These are phyloP conservation scores for Vollenhovia emeryi DNA, from an alignment of 1,140 invertebrate species.

Conservation along the genomic window DNA sequence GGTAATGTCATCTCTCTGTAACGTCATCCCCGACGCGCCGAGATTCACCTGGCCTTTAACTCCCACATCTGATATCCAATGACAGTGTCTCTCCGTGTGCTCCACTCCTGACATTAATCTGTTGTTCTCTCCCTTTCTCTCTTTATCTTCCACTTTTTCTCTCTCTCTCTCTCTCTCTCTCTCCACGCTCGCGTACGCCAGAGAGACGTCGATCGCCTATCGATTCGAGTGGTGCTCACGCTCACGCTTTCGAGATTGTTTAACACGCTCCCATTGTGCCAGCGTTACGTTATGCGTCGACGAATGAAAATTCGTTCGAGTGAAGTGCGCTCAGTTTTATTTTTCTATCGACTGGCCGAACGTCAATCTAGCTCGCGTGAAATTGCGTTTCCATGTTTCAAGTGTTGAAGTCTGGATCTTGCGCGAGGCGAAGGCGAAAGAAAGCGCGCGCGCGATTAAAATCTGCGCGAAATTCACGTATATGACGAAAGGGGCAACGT, in stretches of 20 bases:
- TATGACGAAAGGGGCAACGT: neutral
- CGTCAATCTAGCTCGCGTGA: neutral
- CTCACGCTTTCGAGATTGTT: slow-evolving; percentile 30
- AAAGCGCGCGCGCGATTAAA: neutral
- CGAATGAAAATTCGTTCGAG: neutral
- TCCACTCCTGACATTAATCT: slow-evolving; percentile 66
- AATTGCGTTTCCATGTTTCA: neutral
- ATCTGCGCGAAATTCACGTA: neutral
- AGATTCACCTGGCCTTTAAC: slow-evolving; percentile 73
- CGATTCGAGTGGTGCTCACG: slow-evolving; percentile 53
- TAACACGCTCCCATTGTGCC: slow-evolving; percentile 1
- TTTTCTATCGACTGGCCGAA: neutral
- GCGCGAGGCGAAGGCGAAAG: neutral
- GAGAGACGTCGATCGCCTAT: slow-evolving; percentile 46
- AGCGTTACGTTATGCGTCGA: neutral
- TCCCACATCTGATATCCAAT: slow-evolving; percentile 65
- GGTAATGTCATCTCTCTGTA: slow-evolving; percentile 75
- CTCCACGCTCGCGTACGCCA: slow-evolving; percentile 45
- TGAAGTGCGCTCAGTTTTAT: slow-evolving; percentile 12
- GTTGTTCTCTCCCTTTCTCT: slow-evolving; percentile 28
- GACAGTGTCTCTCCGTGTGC: slow-evolving; percentile 61
- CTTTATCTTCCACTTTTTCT: slow-evolving; percentile 9
- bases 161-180: slow-evolving; percentile 15
- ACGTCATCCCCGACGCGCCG: slow-evolving; percentile 66
- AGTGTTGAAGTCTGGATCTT: neutral